These are phyloP conservation scores for Actinia tenebrosa DNA, from an alignment of 64 coral and sea anemone species.

Conservation along the genomic window DNA sequence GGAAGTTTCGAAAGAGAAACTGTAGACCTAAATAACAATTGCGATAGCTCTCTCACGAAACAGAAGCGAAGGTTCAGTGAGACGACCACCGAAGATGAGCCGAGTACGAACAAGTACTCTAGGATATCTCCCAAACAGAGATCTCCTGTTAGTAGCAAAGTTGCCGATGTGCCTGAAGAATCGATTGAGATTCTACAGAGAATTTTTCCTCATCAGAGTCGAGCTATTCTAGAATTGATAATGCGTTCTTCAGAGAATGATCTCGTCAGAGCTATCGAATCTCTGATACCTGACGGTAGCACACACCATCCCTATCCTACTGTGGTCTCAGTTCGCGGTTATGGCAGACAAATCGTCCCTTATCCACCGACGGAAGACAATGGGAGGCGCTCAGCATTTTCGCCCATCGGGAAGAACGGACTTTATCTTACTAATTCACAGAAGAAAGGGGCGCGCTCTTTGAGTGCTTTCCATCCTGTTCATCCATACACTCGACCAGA, in stretches of 20 bases:
- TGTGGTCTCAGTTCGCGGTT: slow-evolving; percentile 11
- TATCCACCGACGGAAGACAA: neutral
- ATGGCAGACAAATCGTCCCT: neutral
- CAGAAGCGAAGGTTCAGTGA: slow-evolving; percentile 11
- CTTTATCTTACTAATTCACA: slow-evolving; percentile 10
- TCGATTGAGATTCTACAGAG: slow-evolving; percentile 41
- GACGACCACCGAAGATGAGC: neutral
- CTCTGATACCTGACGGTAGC: slow-evolving; percentile 19
- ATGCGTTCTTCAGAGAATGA: slow-evolving; percentile 50
- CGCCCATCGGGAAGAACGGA: slow-evolving; percentile 38
- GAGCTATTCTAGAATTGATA: slow-evolving; percentile 42
- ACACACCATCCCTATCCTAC: neutral
- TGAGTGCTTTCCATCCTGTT: slow-evolving; percentile 44
- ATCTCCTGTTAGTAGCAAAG: slow-evolving; percentile 18
- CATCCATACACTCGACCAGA: slow-evolving; percentile 22
- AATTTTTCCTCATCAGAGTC: slow-evolving; percentile 57
- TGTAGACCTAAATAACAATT: neutral
- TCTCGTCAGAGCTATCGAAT: slow-evolving; percentile 51
- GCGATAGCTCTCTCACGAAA: neutral
- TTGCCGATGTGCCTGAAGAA: slow-evolving; percentile 20
- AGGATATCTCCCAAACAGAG: neutral
- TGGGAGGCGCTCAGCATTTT: slow-evolving; percentile 41
- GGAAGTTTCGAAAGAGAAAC: neutral
- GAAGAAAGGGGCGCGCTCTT: slow-evolving; percentile 14
- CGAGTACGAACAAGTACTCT: neutral